These are phyloP conservation scores for Borostomias antarcticus DNA, from an alignment of 2,797 vertebrate genomes.

Conservation along the genomic window DNA sequence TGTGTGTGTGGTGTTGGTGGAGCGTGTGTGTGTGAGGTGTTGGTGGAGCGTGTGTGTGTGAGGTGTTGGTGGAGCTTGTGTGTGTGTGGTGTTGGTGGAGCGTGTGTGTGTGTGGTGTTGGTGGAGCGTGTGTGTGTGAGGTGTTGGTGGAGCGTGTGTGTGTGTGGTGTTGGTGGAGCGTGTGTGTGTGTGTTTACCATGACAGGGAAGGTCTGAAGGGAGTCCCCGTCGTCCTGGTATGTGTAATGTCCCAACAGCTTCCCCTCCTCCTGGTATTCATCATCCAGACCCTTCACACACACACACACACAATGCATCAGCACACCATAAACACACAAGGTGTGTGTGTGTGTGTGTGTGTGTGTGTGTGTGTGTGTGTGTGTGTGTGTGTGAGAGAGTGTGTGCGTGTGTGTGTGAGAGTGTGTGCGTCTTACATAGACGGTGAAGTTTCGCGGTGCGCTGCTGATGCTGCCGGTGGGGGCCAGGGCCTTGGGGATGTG, in stretches of 20 bases:
- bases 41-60: too few species aligned
- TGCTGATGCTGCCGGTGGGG: conserved; percentile 89
- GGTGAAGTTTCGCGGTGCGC: conserved; percentile 88
- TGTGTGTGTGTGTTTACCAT: conserved; percentile 69
- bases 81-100: too few species aligned
- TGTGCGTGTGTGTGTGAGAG: background rate
- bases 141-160: background rate
- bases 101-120: background rate
- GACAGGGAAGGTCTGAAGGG: conserved; percentile 87
- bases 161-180: background rate
- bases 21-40: too few species aligned
- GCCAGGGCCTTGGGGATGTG: conserved; percentile 91
- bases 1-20: too few species aligned
- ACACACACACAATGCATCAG: conserved; percentile 34
- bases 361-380: background rate
- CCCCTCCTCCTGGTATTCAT: conserved; percentile 91
- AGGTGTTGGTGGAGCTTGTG: too few species aligned
- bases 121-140: background rate
- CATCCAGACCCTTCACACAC: conserved; percentile 84
- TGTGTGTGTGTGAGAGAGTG: background rate
- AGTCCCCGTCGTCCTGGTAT: conserved; percentile 88
- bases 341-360: background rate
- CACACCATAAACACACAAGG: conserved; percentile 1
- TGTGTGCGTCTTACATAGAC: conserved; percentile 82
- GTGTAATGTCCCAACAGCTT: conserved; percentile 83